Evolutionary conservation across 2,888 invertebrate genomes (phyloP), one percentile per base, ranked within the genome.

Genomic region (Nysson spinosus): DNA sequence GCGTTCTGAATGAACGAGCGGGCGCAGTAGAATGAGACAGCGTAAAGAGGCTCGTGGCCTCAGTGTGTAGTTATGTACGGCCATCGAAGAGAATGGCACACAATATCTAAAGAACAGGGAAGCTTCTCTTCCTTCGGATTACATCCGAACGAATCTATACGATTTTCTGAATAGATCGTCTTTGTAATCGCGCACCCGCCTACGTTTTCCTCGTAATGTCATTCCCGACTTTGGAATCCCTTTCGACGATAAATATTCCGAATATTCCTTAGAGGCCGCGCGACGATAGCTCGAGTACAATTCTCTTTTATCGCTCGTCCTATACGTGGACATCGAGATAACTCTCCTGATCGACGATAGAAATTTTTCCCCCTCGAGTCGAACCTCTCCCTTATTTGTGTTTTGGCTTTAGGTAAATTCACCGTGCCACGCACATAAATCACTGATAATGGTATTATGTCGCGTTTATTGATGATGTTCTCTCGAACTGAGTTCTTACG

Each of bases 1-100:
- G 55, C 73, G 60, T 64, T 64, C 67, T 75, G 75, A 77, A 71
- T 71, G 71, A 62, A 74, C 67, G 68, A 67, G 47, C 43, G 56
- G 17, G 14, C 62, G 51, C 49, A 62, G 54, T 57, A 58, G 67
- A 40, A 60, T 56, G 68, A 78, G 73, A 75, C 69, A 62, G 58
- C 61, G 67, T 55, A 58, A 67, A 44, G 30, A 50, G 56, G 24
- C 35, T 65, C 34, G 60, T 43, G 56, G 52, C 47, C 7, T 32
- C 14, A 40, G 50, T 58, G 47, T 16, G 54, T 20, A 35, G 69
- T 69, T 65, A 72, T 60, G 56, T 74, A 66, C 46, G 50, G 35
- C 49, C 47, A 66, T 71, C 50, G 64, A 51, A 54, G 49, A 72
- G 74, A 72, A 75, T 74, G 64, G 62, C 58, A 64, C 39, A 56